Evolutionary conservation across 2,888 invertebrate species (phyloP), one percentile per base, ranked within the genome.

Genomic region (Platerodrilus igneus): DNA sequence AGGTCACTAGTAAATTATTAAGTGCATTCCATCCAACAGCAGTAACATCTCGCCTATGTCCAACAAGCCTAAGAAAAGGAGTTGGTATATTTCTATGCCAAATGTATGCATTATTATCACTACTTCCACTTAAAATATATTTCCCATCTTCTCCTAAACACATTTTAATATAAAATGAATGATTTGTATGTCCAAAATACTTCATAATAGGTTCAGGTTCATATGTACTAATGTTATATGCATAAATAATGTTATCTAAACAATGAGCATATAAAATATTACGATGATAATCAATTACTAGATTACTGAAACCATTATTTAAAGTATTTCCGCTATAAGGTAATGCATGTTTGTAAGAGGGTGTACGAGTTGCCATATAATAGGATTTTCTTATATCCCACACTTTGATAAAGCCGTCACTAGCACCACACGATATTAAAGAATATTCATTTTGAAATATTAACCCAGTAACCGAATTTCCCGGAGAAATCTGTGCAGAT

Each of bases 351-450:
- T 82, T 82, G 0, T 92, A 82, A 25, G 79, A 58, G 0, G 89
- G 84, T 41, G 83, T 81, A 31, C 77, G 74, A 57, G 78, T 81
- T 53, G 78, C 76, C 3, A 72, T 71, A 7, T 75, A 76, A 62
- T 91, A 91, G 58, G 81, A 86, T 60, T 88, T 87, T 18, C 93
- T 71, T 16, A 91, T 64, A 66, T 94, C 93, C 90, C 90, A 91
- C 2, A 59, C 45, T 68, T 91, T 91, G 37, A 93, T 83, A 47
- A 80, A 70, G 0, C 91, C 89, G 67, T 92, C 92, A 25, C 86
- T 86, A 37, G 90, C 86, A 1, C 90, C 90, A 59, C 90, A 86
- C 0, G 92, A 90, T 26, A 91, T 74, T 2, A 94, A 70, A 3
- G 83, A 83, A 48, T 76, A 67, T 41, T 83, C 81, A 65, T 90